Evolutionary conservation across 1,140 invertebrate genomes (phyloP).

Genomic region (Pseudachorutes palmiensis): DNA sequence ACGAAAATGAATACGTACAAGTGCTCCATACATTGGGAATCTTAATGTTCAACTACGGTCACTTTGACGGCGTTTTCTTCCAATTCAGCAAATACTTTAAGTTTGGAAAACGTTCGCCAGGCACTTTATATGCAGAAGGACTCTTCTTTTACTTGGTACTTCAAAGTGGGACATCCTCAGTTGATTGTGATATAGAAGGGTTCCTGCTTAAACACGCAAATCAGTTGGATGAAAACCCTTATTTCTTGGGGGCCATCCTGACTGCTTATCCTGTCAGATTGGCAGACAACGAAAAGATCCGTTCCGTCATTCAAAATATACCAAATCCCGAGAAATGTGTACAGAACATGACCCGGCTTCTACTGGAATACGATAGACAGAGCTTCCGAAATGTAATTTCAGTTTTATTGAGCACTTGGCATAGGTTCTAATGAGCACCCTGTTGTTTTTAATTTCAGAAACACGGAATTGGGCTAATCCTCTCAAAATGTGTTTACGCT

Average conservation of each 20-base stretch:
- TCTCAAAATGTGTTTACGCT: slow-evolving; percentile 16
- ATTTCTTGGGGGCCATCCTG: slow-evolving; percentile 14
- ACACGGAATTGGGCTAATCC: slow-evolving; percentile 19
- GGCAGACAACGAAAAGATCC: slow-evolving; percentile 12
- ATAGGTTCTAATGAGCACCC: background rate
- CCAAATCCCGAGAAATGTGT: slow-evolving; percentile 16
- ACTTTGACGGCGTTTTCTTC: slow-evolving; percentile 10
- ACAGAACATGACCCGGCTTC: background rate
- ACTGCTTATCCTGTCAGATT: slow-evolving; percentile 13
- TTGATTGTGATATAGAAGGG: slow-evolving; percentile 14
- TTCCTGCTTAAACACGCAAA: slow-evolving; percentile 16
- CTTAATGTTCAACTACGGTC: slow-evolving; percentile 14
- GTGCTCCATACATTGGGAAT: slow-evolving; percentile 20
- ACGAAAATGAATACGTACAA: slow-evolving; percentile 25
- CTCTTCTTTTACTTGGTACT: slow-evolving; percentile 19
- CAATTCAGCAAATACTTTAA: slow-evolving; percentile 1
- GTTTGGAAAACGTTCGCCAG: background rate
- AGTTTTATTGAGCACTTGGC: background rate
- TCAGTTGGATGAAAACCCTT: slow-evolving; percentile 19
- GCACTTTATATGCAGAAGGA: slow-evolving; percentile 24
- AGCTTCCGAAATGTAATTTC: slow-evolving; percentile 27
- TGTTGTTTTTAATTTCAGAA: slow-evolving; percentile 23
- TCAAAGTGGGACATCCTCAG: slow-evolving; percentile 4
- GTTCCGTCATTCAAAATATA: background rate
- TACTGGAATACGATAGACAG: slow-evolving; percentile 5